Conservation (phyloP, 2,888 invertebrate genomes). For the Eupithecia inturbata region DNA sequence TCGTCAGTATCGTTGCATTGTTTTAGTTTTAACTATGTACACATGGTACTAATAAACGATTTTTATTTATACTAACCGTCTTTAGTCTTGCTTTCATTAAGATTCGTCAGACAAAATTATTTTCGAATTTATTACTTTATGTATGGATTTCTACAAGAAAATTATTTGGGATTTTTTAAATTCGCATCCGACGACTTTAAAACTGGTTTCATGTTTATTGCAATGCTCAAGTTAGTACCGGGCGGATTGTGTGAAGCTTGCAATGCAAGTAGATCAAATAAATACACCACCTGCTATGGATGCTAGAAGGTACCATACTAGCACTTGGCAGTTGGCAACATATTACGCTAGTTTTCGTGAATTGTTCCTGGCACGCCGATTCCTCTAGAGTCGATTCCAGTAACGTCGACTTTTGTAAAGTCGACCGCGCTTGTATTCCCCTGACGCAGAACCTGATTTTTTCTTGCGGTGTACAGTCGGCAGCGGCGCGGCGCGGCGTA, state of each 20-base stretch:
- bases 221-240: neutral
- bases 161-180: too few species aligned
- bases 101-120: neutral
- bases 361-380: too few species aligned
- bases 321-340: neutral
- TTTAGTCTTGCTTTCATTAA: neutral
- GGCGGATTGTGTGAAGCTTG: neutral
- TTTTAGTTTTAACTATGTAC: too few species aligned
- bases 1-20: too few species aligned
- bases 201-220: neutral
- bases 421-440: too few species aligned
- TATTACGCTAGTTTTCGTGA: neutral
- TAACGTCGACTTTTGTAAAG: too few species aligned
- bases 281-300: neutral
- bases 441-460: too few species aligned
- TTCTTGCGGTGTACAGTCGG: too few species aligned
- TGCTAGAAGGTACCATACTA: neutral
- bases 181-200: neutral
- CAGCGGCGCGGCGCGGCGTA: too few species aligned
- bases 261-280: neutral
- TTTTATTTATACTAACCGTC: neutral
- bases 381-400: too few species aligned
- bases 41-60: too few species aligned
- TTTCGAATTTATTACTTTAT: neutral
- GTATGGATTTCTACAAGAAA: too few species aligned